phyloP scores from a whole-genome alignment of 2,113 vertebrate species.

The Lichenostomus cassidix region DNA sequence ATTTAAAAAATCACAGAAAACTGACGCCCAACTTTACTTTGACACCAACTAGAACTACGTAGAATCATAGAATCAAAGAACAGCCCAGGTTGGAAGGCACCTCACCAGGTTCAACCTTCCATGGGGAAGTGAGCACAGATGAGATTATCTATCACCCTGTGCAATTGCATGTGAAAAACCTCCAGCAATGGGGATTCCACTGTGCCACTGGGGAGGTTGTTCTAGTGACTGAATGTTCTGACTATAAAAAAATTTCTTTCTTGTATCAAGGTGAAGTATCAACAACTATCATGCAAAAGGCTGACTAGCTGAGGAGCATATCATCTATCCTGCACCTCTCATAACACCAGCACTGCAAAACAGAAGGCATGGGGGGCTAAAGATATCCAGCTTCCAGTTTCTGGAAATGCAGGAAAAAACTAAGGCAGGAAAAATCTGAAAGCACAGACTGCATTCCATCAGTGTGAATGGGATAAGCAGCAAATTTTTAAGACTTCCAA shows the following conservation, averaged over 20 bases:
- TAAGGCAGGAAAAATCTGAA: neutral
- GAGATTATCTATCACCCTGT: neutral
- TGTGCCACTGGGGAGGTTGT: neutral
- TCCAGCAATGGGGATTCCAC: neutral
- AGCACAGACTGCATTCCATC: neutral
- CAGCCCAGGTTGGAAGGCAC: neutral
- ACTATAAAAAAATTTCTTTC: neutral
- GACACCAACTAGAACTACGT: neutral
- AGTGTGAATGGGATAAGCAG: neutral
- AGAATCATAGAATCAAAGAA: neutral
- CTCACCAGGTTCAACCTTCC: neutral
- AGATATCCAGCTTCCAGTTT: neutral
- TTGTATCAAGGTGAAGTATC: neutral
- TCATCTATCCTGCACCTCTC: neutral
- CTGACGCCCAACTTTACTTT: neutral
- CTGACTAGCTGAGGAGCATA: neutral
- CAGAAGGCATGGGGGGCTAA: neutral
- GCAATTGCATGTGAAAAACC: neutral
- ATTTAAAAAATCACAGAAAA: neutral
- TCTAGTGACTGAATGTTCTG: neutral
- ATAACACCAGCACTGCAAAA: neutral
- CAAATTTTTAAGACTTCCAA: conserved; percentile 2
- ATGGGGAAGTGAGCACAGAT: neutral
- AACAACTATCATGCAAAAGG: neutral
- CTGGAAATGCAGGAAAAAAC: neutral